Conservation (phyloP, 2,113 vertebrate species). For the Capra hircus region DNA sequence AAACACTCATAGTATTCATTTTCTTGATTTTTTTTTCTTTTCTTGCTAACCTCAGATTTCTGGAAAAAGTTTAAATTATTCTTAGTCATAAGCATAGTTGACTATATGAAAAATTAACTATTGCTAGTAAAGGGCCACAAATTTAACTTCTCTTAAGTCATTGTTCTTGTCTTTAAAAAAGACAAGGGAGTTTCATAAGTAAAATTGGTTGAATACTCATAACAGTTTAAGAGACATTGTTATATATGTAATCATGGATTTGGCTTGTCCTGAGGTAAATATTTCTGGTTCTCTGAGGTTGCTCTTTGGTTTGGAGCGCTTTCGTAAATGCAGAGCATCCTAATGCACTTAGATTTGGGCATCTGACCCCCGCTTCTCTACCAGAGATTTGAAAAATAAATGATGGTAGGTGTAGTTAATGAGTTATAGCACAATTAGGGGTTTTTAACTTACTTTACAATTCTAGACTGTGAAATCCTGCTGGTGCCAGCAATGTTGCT, state of each 20-base stretch:
- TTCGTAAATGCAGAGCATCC: slow-evolving; percentile 72
- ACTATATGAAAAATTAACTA: slow-evolving; percentile 50
- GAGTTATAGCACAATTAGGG: slow-evolving; percentile 64
- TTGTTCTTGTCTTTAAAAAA: slow-evolving; percentile 57
- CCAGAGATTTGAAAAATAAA: slow-evolving; percentile 54
- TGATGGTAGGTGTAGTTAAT: slow-evolving; percentile 60
- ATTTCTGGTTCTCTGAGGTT: slow-evolving; percentile 86
- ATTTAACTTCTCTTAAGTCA: slow-evolving; percentile 64
- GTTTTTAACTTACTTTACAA: slow-evolving; percentile 63
- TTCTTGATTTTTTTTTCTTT: slow-evolving; percentile 69
- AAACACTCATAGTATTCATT: slow-evolving; percentile 48
- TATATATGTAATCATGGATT: slow-evolving; percentile 50
- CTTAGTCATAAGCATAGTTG: slow-evolving; percentile 1
- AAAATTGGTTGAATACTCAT: slow-evolving; percentile 62
- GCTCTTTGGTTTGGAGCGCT: slow-evolving; percentile 71
- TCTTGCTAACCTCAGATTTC: slow-evolving; percentile 84
- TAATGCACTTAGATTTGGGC: slow-evolving; percentile 57
- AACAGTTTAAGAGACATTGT: slow-evolving; percentile 35
- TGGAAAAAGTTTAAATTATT: slow-evolving; percentile 79
- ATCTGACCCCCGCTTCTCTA: slow-evolving; percentile 66
- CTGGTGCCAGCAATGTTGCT: slow-evolving; percentile 94
- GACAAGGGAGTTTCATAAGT: slow-evolving; percentile 58
- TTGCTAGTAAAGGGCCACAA: slow-evolving; percentile 58
- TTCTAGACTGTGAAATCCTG: slow-evolving; percentile 75
- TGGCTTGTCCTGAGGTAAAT: slow-evolving; percentile 53